Percentiles rank a stretch among this genome's conserved stretches.
phyloP scores from a whole-genome alignment of 2,113 vertebrate species.

The Gobiocypris rarus region DNA sequence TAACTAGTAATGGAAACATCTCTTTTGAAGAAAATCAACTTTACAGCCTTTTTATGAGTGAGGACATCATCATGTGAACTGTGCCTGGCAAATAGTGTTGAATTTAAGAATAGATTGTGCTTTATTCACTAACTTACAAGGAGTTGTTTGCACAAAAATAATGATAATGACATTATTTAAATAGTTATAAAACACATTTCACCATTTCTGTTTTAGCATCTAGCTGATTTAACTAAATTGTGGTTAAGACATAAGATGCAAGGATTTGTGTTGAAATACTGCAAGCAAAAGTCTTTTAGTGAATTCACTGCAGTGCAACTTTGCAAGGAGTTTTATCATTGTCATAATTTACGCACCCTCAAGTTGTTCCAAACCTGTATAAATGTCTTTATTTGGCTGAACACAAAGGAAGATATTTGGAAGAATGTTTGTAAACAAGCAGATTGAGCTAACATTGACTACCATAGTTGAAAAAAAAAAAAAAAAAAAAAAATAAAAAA shows the following conservation, averaged over 20 bases:
- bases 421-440: too few relatives aligned
- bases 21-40: neutral
- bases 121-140: neutral
- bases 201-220: neutral
- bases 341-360: too few relatives aligned
- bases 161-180: too few relatives aligned
- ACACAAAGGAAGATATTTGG: too few relatives aligned
- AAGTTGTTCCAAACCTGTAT: too few relatives aligned
- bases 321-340: neutral
- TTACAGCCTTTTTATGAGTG: neutral
- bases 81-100: neutral
- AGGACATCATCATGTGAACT: too few relatives aligned
- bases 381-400: too few relatives aligned
- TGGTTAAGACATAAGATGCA: neutral
- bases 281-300: neutral
- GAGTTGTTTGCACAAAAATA: neutral
- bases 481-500: too few relatives aligned
- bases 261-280: neutral
- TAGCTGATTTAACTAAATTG: too few relatives aligned
- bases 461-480: too few relatives aligned
- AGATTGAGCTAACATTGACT: too few relatives aligned
- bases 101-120: neutral
- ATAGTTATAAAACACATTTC: neutral
- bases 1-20: neutral
- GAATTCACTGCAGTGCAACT: neutral